These are phyloP conservation scores for Clupea harengus DNA, from an alignment of 2,113 vertebrate species.

Conservation along the genomic window DNA sequence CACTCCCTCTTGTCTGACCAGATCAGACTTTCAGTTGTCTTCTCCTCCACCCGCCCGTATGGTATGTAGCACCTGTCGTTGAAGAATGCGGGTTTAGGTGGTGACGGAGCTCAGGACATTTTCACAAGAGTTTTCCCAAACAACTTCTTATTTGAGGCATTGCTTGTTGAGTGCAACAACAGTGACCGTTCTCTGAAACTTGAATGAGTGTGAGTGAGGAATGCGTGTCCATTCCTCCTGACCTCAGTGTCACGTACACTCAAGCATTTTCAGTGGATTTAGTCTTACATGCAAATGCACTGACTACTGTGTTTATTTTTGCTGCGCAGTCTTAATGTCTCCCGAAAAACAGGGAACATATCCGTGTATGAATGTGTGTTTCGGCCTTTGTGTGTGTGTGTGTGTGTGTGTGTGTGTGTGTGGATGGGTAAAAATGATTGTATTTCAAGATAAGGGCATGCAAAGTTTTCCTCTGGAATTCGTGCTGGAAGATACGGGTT, in stretches of 20 bases:
- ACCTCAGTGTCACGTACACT: slow-evolving; percentile 5
- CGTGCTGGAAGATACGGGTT: neutral
- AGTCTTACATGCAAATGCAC: slow-evolving; percentile 30
- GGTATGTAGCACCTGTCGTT: slow-evolving; percentile 12
- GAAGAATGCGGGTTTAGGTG: neutral
- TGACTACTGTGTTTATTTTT: slow-evolving; percentile 24
- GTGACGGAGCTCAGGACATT: neutral
- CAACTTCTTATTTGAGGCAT: neutral
- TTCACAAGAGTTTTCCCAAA: neutral
- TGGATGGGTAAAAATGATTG: slow-evolving; percentile 14
- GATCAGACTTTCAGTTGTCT: neutral
- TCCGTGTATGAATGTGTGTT: neutral
- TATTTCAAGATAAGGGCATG: slow-evolving; percentile 33
- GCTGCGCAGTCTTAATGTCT: slow-evolving; percentile 22
- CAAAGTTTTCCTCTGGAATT: slow-evolving; percentile 23
- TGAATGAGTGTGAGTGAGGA: neutral
- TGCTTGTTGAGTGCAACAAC: neutral
- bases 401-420: neutral
- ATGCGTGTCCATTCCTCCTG: neutral
- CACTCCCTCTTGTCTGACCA: neutral
- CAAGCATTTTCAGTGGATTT: slow-evolving; percentile 11
- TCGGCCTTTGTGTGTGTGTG: neutral
- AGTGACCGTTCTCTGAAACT: neutral
- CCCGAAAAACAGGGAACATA: slow-evolving; percentile 24
- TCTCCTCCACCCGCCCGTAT: neutral